Conservation (phyloP, 2,797 vertebrate species). For the Diplodus puntazzo region DNA sequence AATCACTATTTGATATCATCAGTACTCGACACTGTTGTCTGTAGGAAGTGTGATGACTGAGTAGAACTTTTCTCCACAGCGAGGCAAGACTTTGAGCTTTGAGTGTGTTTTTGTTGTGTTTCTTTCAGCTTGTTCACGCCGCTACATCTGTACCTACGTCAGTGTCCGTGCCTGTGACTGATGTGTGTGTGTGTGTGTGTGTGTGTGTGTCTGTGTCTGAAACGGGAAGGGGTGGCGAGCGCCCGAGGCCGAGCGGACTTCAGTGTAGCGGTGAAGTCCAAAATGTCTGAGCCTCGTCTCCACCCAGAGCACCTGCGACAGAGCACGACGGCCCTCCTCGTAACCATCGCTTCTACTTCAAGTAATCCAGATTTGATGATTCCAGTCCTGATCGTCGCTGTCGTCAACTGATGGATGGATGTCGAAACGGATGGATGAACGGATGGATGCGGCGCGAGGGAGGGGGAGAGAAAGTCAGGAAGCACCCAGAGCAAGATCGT, state of each 20-base stretch:
- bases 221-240: constrained; percentile 28
- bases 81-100: constrained; percentile 34
- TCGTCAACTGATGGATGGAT: constrained; percentile 62
- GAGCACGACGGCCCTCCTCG: constrained; percentile 42
- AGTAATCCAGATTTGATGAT: constrained; percentile 83
- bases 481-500: constrained; percentile 34
- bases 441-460: constrained; percentile 58
- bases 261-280: not conserved
- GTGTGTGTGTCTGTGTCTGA: not conserved
- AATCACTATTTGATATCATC: constrained; percentile 62
- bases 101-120: constrained; percentile 13
- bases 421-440: constrained; percentile 59
- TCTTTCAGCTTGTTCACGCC: constrained; percentile 32
- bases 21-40: constrained; percentile 41
- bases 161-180: constrained; percentile 46
- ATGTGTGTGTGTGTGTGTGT: constrained; percentile 2
- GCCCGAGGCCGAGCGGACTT: constrained; percentile 4
- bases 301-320: constrained; percentile 58
- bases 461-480: constrained; percentile 27
- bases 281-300: constrained; percentile 34
- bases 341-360: constrained; percentile 76
- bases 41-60: constrained; percentile 33
- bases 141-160: constrained; percentile 65
- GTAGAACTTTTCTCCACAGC: constrained; percentile 24
- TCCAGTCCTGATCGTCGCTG: constrained; percentile 73